Base-by-base conservation (phyloP, 2,113 vertebrate species). In the Prietella phreatophila region DNA sequence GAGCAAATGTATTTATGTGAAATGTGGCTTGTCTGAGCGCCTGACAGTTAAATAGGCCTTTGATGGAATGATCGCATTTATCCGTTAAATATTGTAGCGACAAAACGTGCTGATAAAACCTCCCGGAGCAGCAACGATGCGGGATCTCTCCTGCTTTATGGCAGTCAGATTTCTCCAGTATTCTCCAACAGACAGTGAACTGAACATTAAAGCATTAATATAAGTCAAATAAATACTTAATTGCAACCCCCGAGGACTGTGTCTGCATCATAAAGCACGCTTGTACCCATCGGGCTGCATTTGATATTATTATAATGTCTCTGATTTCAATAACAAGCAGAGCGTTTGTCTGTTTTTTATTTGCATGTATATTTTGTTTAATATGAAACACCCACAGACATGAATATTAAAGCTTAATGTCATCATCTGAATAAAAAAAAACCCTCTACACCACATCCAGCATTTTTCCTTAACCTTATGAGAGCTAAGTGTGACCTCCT, bases 161-260 rank as follows among this genome's bases (percentile, higher is more conserved):
- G 71, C 65, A 61, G 75, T 76, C 80, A 65, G 79, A 61, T 60
- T 82, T 82, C 33, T 82, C 30, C 73, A 47, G 50, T 71, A 55
- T 69, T 76, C 76, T 69, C 83, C 86, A 67, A 83, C 58, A 78
- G 4, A 79, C 67, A 22, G 60, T 83, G 67, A 73, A 85, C 69
- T 17, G 5, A 88, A 79, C 55, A 82, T 56, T 76, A 75, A 88
- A 84, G 55, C 63, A 71, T 84, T 83, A 60, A 78, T 60, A 30
- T 67, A 84, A 84, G 82, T 82, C 82, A 81, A 88, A 90, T 88
- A 84, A 90, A 88, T 83, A 84, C 69, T 90, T 84, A 69, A 84
- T 50, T 60, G 55, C 55, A 73, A 39, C 47, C 75, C 89, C 65
- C 17, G 63, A 87, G 88, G 87, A 55, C 27, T 17, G 8, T 81